These are phyloP conservation scores for Macrosiphum euphorbiae DNA, from an alignment of 2,888 invertebrate genomes.

Conservation along the genomic window DNA sequence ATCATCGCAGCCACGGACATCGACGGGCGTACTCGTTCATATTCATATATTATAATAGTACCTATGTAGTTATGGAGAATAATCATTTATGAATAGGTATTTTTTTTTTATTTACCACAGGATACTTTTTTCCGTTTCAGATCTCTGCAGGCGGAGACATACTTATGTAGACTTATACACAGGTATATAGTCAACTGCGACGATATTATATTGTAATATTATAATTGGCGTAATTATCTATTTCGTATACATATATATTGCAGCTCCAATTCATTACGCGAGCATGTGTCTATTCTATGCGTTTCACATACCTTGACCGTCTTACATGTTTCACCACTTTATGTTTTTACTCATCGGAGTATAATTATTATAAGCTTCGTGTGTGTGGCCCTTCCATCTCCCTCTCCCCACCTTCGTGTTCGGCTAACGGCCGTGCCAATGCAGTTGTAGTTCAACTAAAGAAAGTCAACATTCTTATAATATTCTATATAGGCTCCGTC, in stretches of 20 bases:
- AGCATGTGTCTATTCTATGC: background rate
- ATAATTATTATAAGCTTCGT: background rate
- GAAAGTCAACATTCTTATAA: background rate
- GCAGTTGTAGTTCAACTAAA: background rate
- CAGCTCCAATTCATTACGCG: background rate
- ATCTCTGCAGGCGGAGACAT: background rate
- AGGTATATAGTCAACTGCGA: background rate
- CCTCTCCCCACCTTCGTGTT: no score
- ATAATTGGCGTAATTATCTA: slow-evolving; percentile 2
- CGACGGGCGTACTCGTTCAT: background rate
- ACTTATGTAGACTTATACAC: background rate
- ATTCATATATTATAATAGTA: background rate
- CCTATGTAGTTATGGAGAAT: background rate
- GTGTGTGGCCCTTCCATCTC: background rate
- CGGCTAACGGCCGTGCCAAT: background rate
- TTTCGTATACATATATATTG: background rate
- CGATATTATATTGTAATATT: background rate
- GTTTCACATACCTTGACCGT: slow-evolving; percentile 59
- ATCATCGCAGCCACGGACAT: background rate
- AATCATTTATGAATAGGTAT: background rate
- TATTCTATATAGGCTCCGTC: background rate
- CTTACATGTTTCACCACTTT: slow-evolving; percentile 56
- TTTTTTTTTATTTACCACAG: background rate
- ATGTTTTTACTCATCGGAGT: background rate
- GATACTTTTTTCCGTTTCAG: background rate